Percentiles rank a stretch among this genome's conserved stretches.
Conservation (phyloP, 2,888 invertebrate species). For the Siphlonurus alternatus region DNA sequence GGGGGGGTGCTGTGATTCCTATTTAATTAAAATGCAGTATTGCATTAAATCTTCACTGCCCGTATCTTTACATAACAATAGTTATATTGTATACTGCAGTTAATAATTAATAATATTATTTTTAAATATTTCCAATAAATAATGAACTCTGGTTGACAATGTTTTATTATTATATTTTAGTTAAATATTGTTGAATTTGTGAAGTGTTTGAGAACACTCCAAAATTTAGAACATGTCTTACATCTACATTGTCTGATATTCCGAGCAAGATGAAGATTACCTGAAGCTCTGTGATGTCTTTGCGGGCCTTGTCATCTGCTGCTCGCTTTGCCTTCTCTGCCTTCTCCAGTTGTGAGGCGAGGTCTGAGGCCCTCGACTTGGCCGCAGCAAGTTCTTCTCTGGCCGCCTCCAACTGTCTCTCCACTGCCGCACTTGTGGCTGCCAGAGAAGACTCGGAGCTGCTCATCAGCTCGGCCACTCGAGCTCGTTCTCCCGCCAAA, state of each 20-base stretch:
- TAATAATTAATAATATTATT: no score
- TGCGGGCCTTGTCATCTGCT: slow-evolving; percentile 38
- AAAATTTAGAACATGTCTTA: not conserved
- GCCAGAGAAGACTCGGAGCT: slow-evolving; percentile 10
- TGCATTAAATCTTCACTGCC: no score
- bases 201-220: not conserved
- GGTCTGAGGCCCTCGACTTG: slow-evolving; percentile 23
- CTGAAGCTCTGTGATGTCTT: slow-evolving; percentile 22
- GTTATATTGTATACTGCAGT: no score
- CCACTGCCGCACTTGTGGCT: not conserved
- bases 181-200: no score
- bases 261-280: slow-evolving; percentile 15
- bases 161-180: no score
- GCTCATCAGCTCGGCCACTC: slow-evolving; percentile 22
- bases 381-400: slow-evolving; percentile 22
- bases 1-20: no score
- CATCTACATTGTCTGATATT: no score
- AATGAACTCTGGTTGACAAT: no score
- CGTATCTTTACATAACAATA: no score
- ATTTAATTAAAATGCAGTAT: no score
- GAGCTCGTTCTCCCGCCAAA: slow-evolving; percentile 29
- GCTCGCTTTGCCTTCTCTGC: slow-evolving; percentile 46
- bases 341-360: slow-evolving; percentile 26
- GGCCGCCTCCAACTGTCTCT: not conserved
- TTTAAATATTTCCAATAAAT: no score